Percentiles rank a stretch among this genome's conserved stretches.
These are phyloP conservation scores for Palythoa heliodiscus DNA, from an alignment of 92 coral and sea anemone species.

Conservation along the genomic window DNA sequence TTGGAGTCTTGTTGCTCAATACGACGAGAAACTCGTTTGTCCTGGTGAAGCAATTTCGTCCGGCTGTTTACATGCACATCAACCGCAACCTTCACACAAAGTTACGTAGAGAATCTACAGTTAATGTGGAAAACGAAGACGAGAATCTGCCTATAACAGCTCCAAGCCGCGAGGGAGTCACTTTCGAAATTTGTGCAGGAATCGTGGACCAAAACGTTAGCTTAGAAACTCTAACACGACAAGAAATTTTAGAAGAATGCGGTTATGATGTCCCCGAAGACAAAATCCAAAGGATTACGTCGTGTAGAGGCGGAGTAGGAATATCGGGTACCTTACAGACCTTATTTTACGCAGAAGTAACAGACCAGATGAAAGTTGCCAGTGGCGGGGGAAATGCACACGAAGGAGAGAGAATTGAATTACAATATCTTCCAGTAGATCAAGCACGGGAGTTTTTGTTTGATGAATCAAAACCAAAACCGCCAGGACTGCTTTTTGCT, in stretches of 20 bases:
- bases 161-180: constrained; percentile 71
- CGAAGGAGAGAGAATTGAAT: constrained; percentile 93
- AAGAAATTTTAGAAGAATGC: constrained; percentile 95
- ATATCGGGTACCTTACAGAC: constrained; percentile 82
- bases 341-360: constrained; percentile 86
- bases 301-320: constrained; percentile 81
- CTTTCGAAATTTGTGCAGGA: constrained; percentile 98
- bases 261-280: constrained; percentile 96
- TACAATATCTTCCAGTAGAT: constrained; percentile 82
- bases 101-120: constrained; percentile 35
- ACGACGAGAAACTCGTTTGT: constrained; percentile 90
- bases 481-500: constrained; percentile 86
- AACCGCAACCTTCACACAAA: constrained; percentile 70
- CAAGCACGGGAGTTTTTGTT: constrained; percentile 83
- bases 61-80: constrained; percentile 89
- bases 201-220: constrained; percentile 86
- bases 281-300: constrained; percentile 68
- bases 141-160: constrained; percentile 68
- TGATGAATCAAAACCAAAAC: constrained; percentile 79
- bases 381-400: constrained; percentile 88
- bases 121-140: constrained; percentile 66
- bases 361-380: constrained; percentile 80
- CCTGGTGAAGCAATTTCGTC: constrained; percentile 87
- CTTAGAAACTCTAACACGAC: constrained; percentile 73
- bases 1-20: constrained; percentile 74